A percentile compares a stretch with the other conserved stretches of the same genome.
These are phyloP conservation scores for Hypselothyrea guttata DNA, from an alignment of 2,888 invertebrate genomes.

Conservation along the genomic window DNA sequence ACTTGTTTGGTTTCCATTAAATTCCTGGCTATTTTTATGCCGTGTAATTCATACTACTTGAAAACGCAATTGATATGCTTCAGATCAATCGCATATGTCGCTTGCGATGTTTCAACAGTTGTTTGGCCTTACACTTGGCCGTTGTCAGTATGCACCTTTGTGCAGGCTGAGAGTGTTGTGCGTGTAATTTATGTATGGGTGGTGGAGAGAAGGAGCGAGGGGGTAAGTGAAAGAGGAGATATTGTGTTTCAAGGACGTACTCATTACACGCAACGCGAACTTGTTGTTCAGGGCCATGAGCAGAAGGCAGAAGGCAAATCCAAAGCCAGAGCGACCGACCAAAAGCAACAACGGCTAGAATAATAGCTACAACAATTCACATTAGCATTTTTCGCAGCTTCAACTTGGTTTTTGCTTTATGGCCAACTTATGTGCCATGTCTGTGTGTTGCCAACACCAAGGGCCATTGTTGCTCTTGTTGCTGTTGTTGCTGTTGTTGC, in stretches of 20 bases:
- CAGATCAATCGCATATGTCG: background rate
- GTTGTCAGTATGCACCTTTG: background rate
- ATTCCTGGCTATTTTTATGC: conserved; percentile 8
- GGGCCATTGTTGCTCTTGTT: conserved; percentile 45
- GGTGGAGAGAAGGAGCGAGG: too few species aligned
- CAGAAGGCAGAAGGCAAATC: conserved; percentile 17
- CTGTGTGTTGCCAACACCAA: conserved; percentile 39
- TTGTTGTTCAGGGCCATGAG: conserved; percentile 33
- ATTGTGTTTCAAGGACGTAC: conserved; percentile 75
- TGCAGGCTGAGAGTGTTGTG: background rate
- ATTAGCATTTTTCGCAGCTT: conserved; percentile 61
- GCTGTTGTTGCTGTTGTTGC: conserved; percentile 20
- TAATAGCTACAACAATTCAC: conserved; percentile 17
- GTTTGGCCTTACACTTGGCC: conserved; percentile 40
- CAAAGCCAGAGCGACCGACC: conserved; percentile 3
- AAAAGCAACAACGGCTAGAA: conserved; percentile 10
- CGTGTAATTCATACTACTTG: background rate
- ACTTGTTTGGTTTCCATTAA: too few species aligned
- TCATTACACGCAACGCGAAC: conserved; percentile 72
- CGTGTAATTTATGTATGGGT: conserved; percentile 67
- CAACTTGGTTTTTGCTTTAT: conserved; percentile 58
- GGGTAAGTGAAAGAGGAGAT: conserved; percentile 43
- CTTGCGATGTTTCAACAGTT: conserved; percentile 26
- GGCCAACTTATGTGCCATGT: conserved; percentile 45
- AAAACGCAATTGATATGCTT: conserved; percentile 36